A percentile compares a stretch with the other conserved stretches of the same genome.
These are phyloP conservation scores for Chondrilla cf. caribensis DNA, from an alignment of 37 sponge, comb jelly and placozoan genomes.

Conservation along the genomic window DNA sequence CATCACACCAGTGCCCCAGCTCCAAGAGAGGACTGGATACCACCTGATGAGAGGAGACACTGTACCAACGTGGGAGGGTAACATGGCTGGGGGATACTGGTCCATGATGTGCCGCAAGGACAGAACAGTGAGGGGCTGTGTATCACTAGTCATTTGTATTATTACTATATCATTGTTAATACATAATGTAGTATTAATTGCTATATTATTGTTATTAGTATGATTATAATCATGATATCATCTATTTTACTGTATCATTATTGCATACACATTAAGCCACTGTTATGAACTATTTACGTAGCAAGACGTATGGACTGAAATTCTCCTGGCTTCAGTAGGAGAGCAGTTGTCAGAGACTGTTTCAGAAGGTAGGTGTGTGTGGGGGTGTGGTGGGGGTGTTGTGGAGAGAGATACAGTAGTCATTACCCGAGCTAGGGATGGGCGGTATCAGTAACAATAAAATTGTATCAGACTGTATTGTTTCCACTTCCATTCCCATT, in stretches of 20 bases:
- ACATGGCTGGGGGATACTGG: slow-evolving; percentile 55
- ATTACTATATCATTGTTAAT: too few species aligned
- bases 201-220: too few species aligned
- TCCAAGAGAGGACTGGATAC: slow-evolving; percentile 58
- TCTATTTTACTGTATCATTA: too few species aligned
- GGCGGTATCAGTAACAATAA: neutral
- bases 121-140: slow-evolving; percentile 41
- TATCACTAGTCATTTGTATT: too few species aligned
- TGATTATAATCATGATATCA: too few species aligned
- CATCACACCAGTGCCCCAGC: slow-evolving; percentile 32
- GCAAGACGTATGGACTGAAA: slow-evolving; percentile 57
- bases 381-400: too few species aligned
- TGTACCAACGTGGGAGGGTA: slow-evolving; percentile 54
- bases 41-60: slow-evolving; percentile 57
- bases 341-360: slow-evolving; percentile 61
- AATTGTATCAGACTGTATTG: neutral
- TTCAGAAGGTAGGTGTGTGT: slow-evolving; percentile 29
- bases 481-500: neutral
- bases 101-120: slow-evolving; percentile 46
- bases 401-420: neutral
- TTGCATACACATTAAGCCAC: too few species aligned
- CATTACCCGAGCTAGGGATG: neutral
- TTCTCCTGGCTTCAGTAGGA: slow-evolving; percentile 65
- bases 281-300: too few species aligned
- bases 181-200: too few species aligned